Evolutionary conservation across 2,113 vertebrate species (phyloP), one percentile per base, ranked within the genome.

Genomic region (Illadopsis cleaveri): DNA sequence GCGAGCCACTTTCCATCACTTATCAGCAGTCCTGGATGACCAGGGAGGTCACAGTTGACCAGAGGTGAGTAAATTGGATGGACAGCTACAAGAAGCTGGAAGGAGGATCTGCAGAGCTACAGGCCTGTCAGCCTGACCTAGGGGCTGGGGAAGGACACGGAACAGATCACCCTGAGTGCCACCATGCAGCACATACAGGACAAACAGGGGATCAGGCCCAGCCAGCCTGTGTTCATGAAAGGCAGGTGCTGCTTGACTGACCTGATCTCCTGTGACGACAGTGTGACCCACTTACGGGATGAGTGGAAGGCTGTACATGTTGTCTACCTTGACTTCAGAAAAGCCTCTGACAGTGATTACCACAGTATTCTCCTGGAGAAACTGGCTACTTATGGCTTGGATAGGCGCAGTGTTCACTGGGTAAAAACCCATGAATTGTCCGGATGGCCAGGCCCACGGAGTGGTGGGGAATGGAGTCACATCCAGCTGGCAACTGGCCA

Each of bases 371-470:
- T 56, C 35, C 42, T 28, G 50, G 31, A 88, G 35, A 81, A 88
- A 72, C 42, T 44, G 15, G 12, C 15, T 50, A 68, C 50, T 44
- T 18, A 19, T 6, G 14, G 42, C 27, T 64, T 71, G 53, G 38
- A n/a, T 6, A 5, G 28, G 24, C 38, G 17, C 8, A 16, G 6
- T 2, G 4, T 16, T 65, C 5, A 1, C 18, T 28, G 33, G 23
- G 12, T 35, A 56, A 48, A 64, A 40, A 22, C 2, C 0, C 19
- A 2, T 40, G 40, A 35, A 38, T 0, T 38, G 12, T 24, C 1
- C 6, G 6, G 45, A 60, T 4, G 3, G 38, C 54, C 47, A 58
- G 15, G 3, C 33, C n/a, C 53, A 60, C 19, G 47, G 19, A 51
- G 11, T 35, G n/a, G 33, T 30, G n/a, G n/a, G 9, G 40, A 61